Evolutionary conservation across 2,888 invertebrate genomes (phyloP).

Genomic region (Calameuta idolon): DNA sequence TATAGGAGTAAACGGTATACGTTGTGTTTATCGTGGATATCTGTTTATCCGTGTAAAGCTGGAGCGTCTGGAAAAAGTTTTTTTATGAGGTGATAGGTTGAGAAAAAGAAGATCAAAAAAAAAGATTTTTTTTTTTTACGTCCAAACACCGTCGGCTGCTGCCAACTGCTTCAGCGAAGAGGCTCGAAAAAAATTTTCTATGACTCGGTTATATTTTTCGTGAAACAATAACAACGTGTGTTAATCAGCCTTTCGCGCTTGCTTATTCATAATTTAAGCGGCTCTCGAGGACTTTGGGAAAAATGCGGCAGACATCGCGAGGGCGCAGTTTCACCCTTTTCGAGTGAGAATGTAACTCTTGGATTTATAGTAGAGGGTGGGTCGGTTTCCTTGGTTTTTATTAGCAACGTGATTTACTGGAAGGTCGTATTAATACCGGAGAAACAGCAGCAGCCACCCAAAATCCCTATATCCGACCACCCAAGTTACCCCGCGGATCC

Average conservation of each 20-base stretch:
- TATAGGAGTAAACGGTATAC: neutral
- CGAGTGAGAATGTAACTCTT: conserved; percentile 24
- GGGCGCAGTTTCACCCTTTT: conserved; percentile 2
- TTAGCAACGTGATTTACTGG: conserved; percentile 25
- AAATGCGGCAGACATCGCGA: conserved; percentile 4
- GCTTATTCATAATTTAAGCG: conserved; percentile 42
- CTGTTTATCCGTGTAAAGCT: neutral
- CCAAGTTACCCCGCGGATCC: conserved; percentile 1
- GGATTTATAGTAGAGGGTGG: conserved; percentile 25
- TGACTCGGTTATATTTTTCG: conserved; percentile 17
- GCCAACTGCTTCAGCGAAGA: conserved; percentile 26
- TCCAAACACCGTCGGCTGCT: conserved; percentile 45
- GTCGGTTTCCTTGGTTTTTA: conserved; percentile 27
- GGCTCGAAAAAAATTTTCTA: neutral
- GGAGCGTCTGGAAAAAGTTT: neutral
- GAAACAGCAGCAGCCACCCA: conserved; percentile 14
- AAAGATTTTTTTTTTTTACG: conserved; percentile 39
- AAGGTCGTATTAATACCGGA: conserved; percentile 21
- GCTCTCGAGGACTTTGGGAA: conserved; percentile 33
- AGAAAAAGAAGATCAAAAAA: conserved; percentile 33
- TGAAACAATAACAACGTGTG: conserved; percentile 54
- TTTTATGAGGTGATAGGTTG: conserved; percentile 21
- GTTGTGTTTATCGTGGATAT: neutral
- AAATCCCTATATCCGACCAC: conserved; percentile 11
- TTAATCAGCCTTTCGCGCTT: conserved; percentile 55